phyloP scores from a whole-genome alignment of 2,888 invertebrate genomes.

The Morpho achilles region DNA sequence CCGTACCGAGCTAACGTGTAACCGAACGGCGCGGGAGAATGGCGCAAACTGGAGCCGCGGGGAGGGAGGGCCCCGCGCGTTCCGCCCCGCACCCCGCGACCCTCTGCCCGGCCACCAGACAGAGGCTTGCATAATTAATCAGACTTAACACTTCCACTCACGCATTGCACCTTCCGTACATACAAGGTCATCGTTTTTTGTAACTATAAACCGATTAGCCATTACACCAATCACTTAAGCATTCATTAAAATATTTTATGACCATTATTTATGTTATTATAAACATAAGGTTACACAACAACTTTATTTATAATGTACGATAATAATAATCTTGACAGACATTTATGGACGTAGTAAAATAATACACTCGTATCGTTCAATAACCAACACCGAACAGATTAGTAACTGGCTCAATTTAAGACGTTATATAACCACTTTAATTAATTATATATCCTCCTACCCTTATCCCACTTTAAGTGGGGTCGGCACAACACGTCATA shows the following conservation, averaged over 20 bases:
- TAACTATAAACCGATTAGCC: constrained; percentile 28
- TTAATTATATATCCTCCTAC: too few species aligned
- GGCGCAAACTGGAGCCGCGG: constrained; percentile 69
- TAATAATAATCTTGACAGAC: too few species aligned
- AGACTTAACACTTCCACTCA: constrained; percentile 52
- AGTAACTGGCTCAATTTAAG: too few species aligned
- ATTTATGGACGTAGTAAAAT: too few species aligned
- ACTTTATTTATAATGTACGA: too few species aligned
- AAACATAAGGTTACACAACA: neutral
- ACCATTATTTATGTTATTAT: neutral
- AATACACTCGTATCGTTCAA: neutral
- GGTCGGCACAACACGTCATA: too few species aligned
- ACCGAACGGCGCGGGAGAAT: constrained; percentile 68
- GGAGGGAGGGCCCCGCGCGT: constrained; percentile 40
- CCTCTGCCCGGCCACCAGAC: constrained; percentile 53
- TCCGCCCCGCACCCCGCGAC: constrained; percentile 26
- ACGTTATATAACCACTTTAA: too few species aligned
- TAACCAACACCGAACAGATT: too few species aligned
- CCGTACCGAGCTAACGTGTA: constrained; percentile 61
- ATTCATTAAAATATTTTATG: neutral
- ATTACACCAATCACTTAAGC: neutral
- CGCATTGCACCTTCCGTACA: constrained; percentile 57
- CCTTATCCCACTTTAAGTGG: too few species aligned
- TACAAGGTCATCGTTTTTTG: constrained; percentile 65
- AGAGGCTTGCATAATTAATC: constrained; percentile 73